Conservation (phyloP, 2,888 invertebrate genomes). For the Eupithecia exiguata region DNA sequence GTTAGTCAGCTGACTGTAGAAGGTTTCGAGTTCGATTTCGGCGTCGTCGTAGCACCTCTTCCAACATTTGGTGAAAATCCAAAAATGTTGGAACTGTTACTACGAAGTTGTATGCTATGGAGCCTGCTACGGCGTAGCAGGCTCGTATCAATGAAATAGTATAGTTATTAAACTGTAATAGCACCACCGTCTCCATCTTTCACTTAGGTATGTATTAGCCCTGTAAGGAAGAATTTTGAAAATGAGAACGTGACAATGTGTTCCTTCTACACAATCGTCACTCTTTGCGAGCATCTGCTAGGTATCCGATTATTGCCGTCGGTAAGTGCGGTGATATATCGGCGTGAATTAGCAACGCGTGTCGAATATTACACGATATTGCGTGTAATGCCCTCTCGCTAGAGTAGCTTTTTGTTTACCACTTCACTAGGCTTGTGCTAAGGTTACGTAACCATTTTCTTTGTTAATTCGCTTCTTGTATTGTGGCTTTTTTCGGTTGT, state of each 20-base stretch:
- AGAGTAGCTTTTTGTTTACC: conserved; percentile 17
- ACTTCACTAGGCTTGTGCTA: not conserved
- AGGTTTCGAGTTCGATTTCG: not conserved
- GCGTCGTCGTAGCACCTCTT: not conserved
- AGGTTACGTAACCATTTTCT: not conserved
- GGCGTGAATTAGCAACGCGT: conserved; percentile 63
- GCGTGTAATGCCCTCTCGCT: conserved; percentile 44
- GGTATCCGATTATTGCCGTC: conserved; percentile 74
- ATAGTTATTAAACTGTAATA: not conserved
- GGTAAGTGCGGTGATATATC: conserved; percentile 77
- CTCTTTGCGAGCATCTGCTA: conserved; percentile 67
- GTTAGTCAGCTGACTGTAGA: no score
- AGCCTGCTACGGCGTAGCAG: not conserved
- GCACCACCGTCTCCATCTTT: not conserved
- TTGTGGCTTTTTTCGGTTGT: not conserved
- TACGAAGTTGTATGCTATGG: not conserved
- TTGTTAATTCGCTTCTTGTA: not conserved
- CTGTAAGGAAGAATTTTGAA: not conserved
- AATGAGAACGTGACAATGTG: not conserved
- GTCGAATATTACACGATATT: conserved; percentile 66
- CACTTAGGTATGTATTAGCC: no score
- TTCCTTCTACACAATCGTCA: conserved; percentile 49
- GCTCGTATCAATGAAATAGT: no score
- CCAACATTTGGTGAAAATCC: no score
- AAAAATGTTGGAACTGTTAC: not conserved